Evolutionary conservation across 1,140 invertebrate genomes (phyloP).

Genomic region (Phocides pigmalion): DNA sequence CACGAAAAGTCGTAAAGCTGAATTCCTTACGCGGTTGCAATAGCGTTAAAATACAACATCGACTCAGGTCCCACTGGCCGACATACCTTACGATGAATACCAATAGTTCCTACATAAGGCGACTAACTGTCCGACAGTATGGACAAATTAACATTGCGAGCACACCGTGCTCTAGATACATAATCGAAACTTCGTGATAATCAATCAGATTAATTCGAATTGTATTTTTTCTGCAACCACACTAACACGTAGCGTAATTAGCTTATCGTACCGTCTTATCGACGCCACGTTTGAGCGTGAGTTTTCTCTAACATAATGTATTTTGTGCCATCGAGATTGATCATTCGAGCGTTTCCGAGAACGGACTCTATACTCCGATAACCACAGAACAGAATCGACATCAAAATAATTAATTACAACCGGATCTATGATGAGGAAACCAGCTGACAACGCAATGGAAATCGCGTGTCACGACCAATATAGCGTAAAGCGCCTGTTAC

Average conservation of each 20-base stretch:
- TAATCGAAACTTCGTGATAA: conserved; percentile 32
- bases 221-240: conserved; percentile 19
- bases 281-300: conserved; percentile 6
- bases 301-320: conserved; percentile 20
- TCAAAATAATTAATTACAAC: conserved; percentile 59
- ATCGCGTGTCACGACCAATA: conserved; percentile 42
- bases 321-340: conserved; percentile 16
- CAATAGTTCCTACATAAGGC: conserved; percentile 48
- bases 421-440: conserved; percentile 43
- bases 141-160: conserved; percentile 35
- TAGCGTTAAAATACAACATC: conserved; percentile 22
- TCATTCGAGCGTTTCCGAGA: conserved; percentile 37
- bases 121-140: conserved; percentile 36
- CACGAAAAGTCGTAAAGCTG: conserved; percentile 21
- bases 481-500: conserved; percentile 46
- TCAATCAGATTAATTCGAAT: conserved; percentile 31
- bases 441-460: conserved; percentile 40
- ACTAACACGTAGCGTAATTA: conserved; percentile 20
- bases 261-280: conserved; percentile 21
- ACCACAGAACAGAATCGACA: conserved; percentile 2
- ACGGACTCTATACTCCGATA: conserved; percentile 2
- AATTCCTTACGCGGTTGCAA: conserved; percentile 20
- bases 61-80: conserved; percentile 49
- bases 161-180: conserved; percentile 31
- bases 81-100: conserved; percentile 56